These are phyloP conservation scores for Dolichoris vasculosae DNA, from an alignment of 1,140 invertebrate species.

Conservation along the genomic window DNA sequence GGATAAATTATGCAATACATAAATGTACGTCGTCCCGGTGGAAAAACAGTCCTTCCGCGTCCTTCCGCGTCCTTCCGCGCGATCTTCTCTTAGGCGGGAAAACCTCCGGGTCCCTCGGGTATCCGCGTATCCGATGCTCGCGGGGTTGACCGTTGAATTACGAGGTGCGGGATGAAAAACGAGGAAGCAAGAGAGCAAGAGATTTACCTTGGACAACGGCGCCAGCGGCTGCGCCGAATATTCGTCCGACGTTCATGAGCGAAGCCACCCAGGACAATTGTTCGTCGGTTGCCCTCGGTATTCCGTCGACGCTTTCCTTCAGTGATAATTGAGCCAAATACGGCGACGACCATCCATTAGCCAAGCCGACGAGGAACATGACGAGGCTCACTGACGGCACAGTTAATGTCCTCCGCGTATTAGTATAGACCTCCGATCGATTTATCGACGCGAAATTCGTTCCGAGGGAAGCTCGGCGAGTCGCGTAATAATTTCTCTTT, in stretches of 20 bases:
- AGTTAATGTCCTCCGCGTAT: not conserved
- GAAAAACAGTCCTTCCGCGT: not conserved
- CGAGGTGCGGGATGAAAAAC: not conserved
- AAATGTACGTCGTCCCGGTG: not conserved
- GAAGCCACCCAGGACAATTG: slow-evolving; percentile 71
- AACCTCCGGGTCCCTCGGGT: not conserved
- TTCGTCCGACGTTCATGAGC: slow-evolving; percentile 68
- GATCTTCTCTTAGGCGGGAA: not conserved
- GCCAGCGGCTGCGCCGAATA: slow-evolving; percentile 64
- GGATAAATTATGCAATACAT: not conserved
- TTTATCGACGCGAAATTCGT: not conserved
- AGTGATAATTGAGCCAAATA: slow-evolving; percentile 69
- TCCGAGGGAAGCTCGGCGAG: not conserved
- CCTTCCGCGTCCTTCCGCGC: not conserved
- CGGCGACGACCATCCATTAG: slow-evolving; percentile 72
- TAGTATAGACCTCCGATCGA: not conserved
- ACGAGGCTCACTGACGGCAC: slow-evolving; percentile 63
- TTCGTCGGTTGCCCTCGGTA: slow-evolving; percentile 61
- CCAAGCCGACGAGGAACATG: slow-evolving; percentile 64
- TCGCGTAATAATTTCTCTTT: not conserved
- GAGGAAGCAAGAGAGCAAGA: not conserved
- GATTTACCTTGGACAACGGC: slow-evolving; percentile 67
- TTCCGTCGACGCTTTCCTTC: slow-evolving; percentile 52
- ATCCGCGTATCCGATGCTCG: not conserved
- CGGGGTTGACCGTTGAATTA: not conserved